Evolutionary conservation across 2,113 vertebrate genomes (phyloP), one percentile per base, ranked within the genome.

Genomic region (Mixornis gularis): DNA sequence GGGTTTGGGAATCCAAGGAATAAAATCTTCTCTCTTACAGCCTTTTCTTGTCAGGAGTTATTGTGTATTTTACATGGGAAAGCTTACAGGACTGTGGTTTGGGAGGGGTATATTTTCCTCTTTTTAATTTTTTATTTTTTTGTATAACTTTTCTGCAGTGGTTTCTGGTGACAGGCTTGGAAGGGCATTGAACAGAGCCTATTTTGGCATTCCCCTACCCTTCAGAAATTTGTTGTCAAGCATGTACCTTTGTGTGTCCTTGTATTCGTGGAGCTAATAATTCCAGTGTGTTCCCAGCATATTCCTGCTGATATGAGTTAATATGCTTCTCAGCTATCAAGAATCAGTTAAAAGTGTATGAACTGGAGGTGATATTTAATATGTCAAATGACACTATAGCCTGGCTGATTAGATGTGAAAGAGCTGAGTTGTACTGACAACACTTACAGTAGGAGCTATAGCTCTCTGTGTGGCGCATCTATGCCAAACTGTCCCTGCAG

Each of bases 201-300:
- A 20, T 84, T 92, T 82, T 88, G 60, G 17, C 62, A 41, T 68
- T 59, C n/a, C 4, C 6, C 3, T 70, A 5, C 22, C n/a, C 36
- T 83, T 90, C 73, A 84, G 59, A 69, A 91, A 66, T 82, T 29
- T 48, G 5, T 14, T 89, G 41, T 51, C 41, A 72, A 62, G 36
- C 38, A 27, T 1, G 3, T 89, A 38, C 52, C 29, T 68, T 74
- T 48, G 7, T 34, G 17, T 41, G 29, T 43, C 27, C 32, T 82
- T 76, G 4, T 76, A 9, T 91, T 72, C 8, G 0, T 38, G 44
- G 30, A 70, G 10, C 29, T 81, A 26, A 13, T 87, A 68, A 68
- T 58, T 79, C 36, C 4, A 34, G 16, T 4, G 7, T 27, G 21
- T 68, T 82, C 36, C n/a, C 7, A 60, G 18, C 22, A 12, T 27